These are phyloP conservation scores for Aethes cnicana DNA, from an alignment of 2,888 invertebrate genomes.

Conservation along the genomic window DNA sequence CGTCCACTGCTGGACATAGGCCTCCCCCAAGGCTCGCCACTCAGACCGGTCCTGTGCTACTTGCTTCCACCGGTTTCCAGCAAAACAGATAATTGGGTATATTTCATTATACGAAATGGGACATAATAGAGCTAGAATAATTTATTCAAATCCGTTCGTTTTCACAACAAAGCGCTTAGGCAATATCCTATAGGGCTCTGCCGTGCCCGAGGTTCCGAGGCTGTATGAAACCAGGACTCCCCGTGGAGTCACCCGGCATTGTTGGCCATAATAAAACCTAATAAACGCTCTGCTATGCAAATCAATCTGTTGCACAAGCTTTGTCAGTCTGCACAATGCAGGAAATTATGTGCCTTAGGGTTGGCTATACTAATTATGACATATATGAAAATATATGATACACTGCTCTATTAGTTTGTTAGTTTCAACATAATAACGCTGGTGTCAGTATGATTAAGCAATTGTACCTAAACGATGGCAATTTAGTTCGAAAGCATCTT, in stretches of 20 bases:
- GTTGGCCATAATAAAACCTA: conserved; percentile 25
- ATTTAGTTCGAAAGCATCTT: too few species aligned
- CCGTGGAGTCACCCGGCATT: conserved; percentile 12
- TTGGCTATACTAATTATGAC: conserved; percentile 27
- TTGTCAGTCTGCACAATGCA: conserved; percentile 53
- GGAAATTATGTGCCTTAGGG: conserved; percentile 45
- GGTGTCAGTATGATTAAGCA: too few species aligned
- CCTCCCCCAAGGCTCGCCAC: too few species aligned
- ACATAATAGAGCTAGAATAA: conserved; percentile 11
- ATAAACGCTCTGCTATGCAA: conserved; percentile 64
- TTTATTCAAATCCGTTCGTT: conserved; percentile 21
- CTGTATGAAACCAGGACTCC: neutral
- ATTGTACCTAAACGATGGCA: too few species aligned
- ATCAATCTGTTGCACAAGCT: conserved; percentile 61
- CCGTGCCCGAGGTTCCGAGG: neutral
- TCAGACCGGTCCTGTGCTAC: too few species aligned
- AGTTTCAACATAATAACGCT: too few species aligned
- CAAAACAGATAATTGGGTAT: too few species aligned
- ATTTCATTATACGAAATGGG: too few species aligned
- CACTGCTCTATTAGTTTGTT: too few species aligned
- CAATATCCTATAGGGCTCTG: conserved; percentile 5
- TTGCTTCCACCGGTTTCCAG: too few species aligned
- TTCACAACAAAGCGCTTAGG: conserved; percentile 14
- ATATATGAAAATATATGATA: too few species aligned
- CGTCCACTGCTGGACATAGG: too few species aligned